Percentiles rank a stretch among this genome's conserved stretches.
Conservation (phyloP, 2,888 invertebrate genomes). For the Caenorhabditis parvicauda region DNA sequence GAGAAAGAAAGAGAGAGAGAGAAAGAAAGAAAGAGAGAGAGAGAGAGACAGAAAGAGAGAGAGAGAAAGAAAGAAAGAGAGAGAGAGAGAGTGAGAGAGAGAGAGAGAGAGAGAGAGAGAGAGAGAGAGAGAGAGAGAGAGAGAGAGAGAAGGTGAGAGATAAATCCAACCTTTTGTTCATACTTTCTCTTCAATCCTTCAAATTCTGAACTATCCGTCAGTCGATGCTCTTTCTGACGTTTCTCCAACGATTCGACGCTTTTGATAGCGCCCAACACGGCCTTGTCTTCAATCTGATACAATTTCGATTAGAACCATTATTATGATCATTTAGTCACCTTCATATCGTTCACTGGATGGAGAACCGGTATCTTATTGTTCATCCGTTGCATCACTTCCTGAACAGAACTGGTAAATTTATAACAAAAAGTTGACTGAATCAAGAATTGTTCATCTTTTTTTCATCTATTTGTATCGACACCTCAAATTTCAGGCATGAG, state of each 20-base stretch:
- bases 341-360: conserved; percentile 93
- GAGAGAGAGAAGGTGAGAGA: too few relatives aligned
- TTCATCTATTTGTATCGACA: background rate
- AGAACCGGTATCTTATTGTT: conserved; percentile 82
- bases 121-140: too few relatives aligned
- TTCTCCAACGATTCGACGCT: conserved; percentile 6
- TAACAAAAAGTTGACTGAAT: too few relatives aligned
- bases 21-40: too few relatives aligned
- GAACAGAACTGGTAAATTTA: conserved; percentile 13
- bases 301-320: background rate
- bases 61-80: too few relatives aligned
- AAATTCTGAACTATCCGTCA: conserved; percentile 13
- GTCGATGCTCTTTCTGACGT: conserved; percentile 14
- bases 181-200: conserved; percentile 13
- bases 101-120: too few relatives aligned
- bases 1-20: too few relatives aligned
- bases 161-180: too few relatives aligned
- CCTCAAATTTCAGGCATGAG: too few relatives aligned
- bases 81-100: too few relatives aligned
- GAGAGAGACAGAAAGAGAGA: too few relatives aligned
- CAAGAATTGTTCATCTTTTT: background rate
- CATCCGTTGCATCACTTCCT: conserved; percentile 85
- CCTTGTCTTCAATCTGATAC: conserved; percentile 10
- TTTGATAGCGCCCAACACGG: conserved; percentile 6
- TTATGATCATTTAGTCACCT: conserved; percentile 73